A percentile compares a stretch with the other conserved stretches of the same genome.
phyloP scores from a whole-genome alignment of 2,113 vertebrate species.

The Calidris pugnax region DNA sequence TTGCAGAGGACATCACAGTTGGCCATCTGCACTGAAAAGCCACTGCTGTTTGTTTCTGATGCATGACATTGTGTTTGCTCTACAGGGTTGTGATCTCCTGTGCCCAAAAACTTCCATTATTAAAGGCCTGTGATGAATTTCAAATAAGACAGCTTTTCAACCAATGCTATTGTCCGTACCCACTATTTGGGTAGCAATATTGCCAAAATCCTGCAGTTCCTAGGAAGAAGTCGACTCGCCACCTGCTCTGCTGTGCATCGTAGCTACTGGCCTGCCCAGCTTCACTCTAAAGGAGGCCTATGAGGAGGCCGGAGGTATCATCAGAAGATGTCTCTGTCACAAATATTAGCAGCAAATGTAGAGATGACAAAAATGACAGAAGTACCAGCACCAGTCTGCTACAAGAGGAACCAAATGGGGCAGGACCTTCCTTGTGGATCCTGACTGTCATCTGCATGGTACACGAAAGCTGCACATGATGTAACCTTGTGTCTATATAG shows the following conservation, averaged over 20 bases:
- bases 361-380: neutral
- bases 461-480: fast-evolving
- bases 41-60: neutral
- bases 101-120: neutral
- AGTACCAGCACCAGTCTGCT: neutral
- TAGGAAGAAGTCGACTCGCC: neutral
- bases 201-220: neutral
- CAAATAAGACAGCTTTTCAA: neutral
- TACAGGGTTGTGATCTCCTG: neutral
- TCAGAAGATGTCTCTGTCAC: neutral
- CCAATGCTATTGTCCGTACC: neutral
- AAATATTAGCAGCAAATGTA: neutral
- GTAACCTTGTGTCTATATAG: neutral
- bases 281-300: neutral
- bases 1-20: neutral
- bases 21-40: neutral
- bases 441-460: no score
- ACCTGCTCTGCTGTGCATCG: no score
- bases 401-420: fast-evolving
- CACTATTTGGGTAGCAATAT: neutral
- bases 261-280: neutral
- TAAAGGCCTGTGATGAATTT: neutral
- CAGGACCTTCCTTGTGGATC: neutral
- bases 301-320: neutral
- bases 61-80: neutral